Percentiles rank a stretch among this genome's conserved stretches.
Conservation (phyloP, 2,888 invertebrate species). For the Xestia xanthographa region DNA sequence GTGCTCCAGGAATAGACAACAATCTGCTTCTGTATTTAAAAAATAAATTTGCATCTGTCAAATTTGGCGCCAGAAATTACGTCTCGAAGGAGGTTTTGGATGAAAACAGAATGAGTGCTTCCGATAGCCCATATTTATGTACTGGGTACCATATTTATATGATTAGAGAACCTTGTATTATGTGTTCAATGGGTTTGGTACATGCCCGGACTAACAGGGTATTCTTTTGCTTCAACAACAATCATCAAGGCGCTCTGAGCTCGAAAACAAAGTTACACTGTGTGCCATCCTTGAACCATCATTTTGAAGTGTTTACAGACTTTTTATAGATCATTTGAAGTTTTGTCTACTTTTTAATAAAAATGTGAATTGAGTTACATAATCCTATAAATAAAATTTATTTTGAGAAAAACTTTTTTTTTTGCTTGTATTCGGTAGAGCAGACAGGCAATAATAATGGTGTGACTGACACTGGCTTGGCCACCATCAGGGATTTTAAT, state of each 20-base stretch:
- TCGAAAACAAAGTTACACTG: constrained; percentile 94
- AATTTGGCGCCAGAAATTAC: constrained; percentile 87
- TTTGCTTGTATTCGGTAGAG: too few relatives aligned
- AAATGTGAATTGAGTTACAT: constrained; percentile 58
- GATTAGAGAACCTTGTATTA: constrained; percentile 96
- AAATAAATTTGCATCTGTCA: constrained; percentile 76
- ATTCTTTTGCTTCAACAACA: constrained; percentile 92
- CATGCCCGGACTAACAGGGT: constrained; percentile 96
- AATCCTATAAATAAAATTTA: constrained; percentile 60
- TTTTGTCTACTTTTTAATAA: constrained; percentile 29
- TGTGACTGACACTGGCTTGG: too few relatives aligned
- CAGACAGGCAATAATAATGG: too few relatives aligned
- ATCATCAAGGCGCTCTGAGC: constrained; percentile 92
- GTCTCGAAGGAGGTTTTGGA: constrained; percentile 75
- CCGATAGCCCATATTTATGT: constrained; percentile 94
- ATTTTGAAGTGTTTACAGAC: constrained; percentile 95
- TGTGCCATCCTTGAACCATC: constrained; percentile 96
- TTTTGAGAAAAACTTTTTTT: constrained; percentile 21
- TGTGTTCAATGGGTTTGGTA: constrained; percentile 98
- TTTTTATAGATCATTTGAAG: constrained; percentile 80
- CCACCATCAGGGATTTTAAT: too few relatives aligned
- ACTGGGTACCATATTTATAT: constrained; percentile 96
- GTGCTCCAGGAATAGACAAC: constrained; percentile 82
- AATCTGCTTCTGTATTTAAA: constrained; percentile 79
- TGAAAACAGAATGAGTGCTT: constrained; percentile 58